These are phyloP conservation scores for Octonoba sinensis DNA, from an alignment of 2,888 invertebrate genomes.

Conservation along the genomic window DNA sequence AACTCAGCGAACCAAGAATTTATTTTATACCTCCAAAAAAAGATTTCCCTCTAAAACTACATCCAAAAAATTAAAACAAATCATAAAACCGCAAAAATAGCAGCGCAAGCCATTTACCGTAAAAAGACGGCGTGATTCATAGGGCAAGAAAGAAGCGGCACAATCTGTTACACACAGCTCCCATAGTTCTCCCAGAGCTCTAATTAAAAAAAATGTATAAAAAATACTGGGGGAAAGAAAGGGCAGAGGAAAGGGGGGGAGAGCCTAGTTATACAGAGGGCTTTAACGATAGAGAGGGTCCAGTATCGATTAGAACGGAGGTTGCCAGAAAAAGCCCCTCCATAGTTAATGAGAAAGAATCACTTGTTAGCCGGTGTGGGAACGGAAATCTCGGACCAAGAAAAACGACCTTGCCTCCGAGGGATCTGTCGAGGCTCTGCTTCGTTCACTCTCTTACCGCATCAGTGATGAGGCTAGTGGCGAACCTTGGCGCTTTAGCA, in stretches of 20 bases:
- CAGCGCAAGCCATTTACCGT: too few species aligned
- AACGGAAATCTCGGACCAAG: conserved; percentile 48
- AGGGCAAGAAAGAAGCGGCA: too few species aligned
- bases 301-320: conserved; percentile 48
- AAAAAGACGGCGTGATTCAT: too few species aligned
- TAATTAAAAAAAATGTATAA: too few species aligned
- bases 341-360: conserved; percentile 62
- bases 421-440: conserved; percentile 36
- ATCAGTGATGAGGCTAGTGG: conserved; percentile 18
- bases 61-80: too few species aligned
- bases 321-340: conserved; percentile 50
- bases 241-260: background rate
- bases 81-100: too few species aligned
- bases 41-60: too few species aligned
- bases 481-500: conserved; percentile 5
- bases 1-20: too few species aligned
- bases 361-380: conserved; percentile 37
- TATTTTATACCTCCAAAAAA: too few species aligned
- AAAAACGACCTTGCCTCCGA: conserved; percentile 46
- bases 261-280: conserved; percentile 10
- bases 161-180: too few species aligned
- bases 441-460: conserved; percentile 9
- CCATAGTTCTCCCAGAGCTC: too few species aligned
- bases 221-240: background rate
- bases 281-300: conserved; percentile 22